Percentiles rank a stretch among this genome's conserved stretches.
phyloP scores from a whole-genome alignment of 2,113 vertebrate genomes.

The Ancistrus triradiatus region DNA sequence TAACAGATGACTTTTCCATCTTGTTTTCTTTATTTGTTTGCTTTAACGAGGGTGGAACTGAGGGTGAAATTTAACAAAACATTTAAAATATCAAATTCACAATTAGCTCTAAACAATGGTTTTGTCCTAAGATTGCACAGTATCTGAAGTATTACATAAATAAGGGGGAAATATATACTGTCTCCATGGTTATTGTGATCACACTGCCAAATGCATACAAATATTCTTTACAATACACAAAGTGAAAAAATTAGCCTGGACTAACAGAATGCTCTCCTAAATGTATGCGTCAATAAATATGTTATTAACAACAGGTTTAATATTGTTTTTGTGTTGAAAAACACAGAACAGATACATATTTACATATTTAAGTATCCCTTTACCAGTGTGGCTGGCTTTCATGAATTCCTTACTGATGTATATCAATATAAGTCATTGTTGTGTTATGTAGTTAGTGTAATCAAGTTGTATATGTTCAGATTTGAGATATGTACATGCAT shows the following conservation, averaged over 20 bases:
- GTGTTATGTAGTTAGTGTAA: constrained; percentile 34
- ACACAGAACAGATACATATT: constrained; percentile 53
- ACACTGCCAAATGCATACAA: constrained; percentile 59
- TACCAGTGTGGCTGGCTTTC: constrained; percentile 51
- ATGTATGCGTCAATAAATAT: constrained; percentile 41
- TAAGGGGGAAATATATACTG: constrained; percentile 51
- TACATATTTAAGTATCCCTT: constrained; percentile 45
- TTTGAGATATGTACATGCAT: constrained; percentile 21
- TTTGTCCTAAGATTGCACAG: constrained; percentile 47
- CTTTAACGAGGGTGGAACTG: constrained; percentile 51
- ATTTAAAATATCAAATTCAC: constrained; percentile 46
- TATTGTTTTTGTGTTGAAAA: constrained; percentile 41
- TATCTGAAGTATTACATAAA: constrained; percentile 60
- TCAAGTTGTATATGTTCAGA: constrained; percentile 29
- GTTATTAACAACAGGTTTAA: constrained; percentile 41
- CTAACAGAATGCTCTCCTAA: constrained; percentile 35
- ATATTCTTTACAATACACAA: constrained; percentile 60
- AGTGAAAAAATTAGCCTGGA: constrained; percentile 54
- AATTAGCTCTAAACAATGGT: constrained; percentile 49
- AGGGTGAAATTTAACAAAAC: constrained; percentile 54
- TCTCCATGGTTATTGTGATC: too few relatives aligned
- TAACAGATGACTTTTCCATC: background rate
- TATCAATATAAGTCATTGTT: constrained; percentile 41
- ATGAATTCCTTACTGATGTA: constrained; percentile 58
- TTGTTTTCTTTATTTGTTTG: constrained; percentile 61